Conservation (phyloP, 2,888 invertebrate genomes). For the Helobdella robusta region DNA sequence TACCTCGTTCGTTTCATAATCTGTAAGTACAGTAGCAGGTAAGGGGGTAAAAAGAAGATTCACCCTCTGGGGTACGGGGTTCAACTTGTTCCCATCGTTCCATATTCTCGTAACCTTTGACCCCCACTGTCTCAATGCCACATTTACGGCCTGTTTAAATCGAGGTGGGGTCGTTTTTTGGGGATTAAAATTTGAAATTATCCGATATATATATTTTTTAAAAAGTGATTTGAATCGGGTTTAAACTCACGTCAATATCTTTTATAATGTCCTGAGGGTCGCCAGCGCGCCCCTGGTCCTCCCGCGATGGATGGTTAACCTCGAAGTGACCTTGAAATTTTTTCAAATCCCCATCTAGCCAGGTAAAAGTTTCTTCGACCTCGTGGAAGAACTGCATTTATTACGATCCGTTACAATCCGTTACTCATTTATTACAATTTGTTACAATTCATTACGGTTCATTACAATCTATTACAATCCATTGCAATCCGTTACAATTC, state of each 20-base stretch:
- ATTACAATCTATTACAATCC: no score
- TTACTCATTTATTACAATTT: no score
- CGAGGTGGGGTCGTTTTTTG: background rate
- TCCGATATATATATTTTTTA: no score
- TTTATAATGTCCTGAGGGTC: constrained; percentile 29
- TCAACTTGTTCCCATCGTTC: constrained; percentile 29
- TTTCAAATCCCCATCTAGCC: constrained; percentile 31
- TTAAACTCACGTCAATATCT: constrained; percentile 34
- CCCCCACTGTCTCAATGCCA: constrained; percentile 35
- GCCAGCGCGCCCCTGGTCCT: constrained; percentile 27
- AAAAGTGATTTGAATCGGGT: no score
- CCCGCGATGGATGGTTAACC: no score
- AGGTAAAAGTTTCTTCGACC: constrained; percentile 30
- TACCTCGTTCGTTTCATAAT: constrained; percentile 34
- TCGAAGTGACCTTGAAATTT: constrained; percentile 29
- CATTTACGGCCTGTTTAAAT: constrained; percentile 32
- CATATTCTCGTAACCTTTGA: constrained; percentile 30
- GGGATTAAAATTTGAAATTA: background rate
- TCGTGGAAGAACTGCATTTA: constrained; percentile 35
- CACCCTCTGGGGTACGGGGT: constrained; percentile 33
- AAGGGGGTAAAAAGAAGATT: constrained; percentile 23
- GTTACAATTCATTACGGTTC: no score
- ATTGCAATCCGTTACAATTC: no score
- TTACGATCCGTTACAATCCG: no score
- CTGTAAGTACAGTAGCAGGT: constrained; percentile 31